Conservation (phyloP, 2,888 invertebrate genomes). For the Tineola bisselliella region DNA sequence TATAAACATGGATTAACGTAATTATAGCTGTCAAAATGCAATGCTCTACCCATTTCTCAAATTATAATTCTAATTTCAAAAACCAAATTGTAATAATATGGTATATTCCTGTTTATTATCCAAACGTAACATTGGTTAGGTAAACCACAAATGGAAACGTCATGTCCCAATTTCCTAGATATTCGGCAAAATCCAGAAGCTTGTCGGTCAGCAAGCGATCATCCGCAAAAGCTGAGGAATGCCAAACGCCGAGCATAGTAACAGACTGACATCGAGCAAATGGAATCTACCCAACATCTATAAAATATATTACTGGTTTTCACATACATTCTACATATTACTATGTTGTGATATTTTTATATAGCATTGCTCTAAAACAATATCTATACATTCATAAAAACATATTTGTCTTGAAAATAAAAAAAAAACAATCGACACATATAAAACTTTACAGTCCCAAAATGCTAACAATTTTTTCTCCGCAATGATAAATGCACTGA, state of each 20-base stretch:
- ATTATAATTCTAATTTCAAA: too few species aligned
- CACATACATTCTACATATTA: too few species aligned
- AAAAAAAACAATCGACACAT: not conserved
- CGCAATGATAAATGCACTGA: not conserved
- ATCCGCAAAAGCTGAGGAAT: not conserved
- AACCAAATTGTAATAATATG: too few species aligned
- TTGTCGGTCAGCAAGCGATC: not conserved
- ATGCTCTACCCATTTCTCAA: too few species aligned
- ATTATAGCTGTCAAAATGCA: too few species aligned
- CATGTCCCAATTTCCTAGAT: conserved; percentile 5
- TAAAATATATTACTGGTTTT: too few species aligned
- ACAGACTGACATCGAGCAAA: not conserved
- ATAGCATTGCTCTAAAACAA: too few species aligned
- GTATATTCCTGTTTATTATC: too few species aligned
- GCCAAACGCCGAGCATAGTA: not conserved
- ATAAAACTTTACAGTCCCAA: not conserved
- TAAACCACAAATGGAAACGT: not conserved
- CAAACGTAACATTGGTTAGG: not conserved
- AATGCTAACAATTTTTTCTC: not conserved
- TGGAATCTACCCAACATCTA: not conserved
- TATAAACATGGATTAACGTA: too few species aligned
- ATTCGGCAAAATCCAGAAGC: not conserved
- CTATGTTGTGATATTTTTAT: too few species aligned
- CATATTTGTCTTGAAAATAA: too few species aligned
- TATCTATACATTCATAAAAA: too few species aligned